phyloP scores from a whole-genome alignment of 2,797 vertebrate species.

The Enteromius anoplus region DNA sequence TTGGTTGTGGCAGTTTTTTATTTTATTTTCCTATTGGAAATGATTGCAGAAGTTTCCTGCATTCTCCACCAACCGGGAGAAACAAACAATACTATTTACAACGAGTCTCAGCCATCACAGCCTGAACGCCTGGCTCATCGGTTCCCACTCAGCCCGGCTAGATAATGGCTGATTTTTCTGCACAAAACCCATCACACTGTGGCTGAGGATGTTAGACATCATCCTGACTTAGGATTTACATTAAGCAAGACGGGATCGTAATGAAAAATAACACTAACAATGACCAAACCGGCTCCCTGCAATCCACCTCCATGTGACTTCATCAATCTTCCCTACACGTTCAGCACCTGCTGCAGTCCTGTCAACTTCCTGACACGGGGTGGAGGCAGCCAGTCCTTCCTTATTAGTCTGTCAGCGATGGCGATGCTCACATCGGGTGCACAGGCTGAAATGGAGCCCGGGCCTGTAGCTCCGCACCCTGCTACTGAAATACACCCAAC shows the following conservation, averaged over 20 bases:
- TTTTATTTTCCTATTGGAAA: slow-evolving; percentile 47
- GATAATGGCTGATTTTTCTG: slow-evolving; percentile 43
- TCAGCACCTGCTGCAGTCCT: slow-evolving; percentile 64
- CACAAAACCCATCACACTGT: slow-evolving; percentile 26
- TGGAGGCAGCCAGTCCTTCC: slow-evolving; percentile 62
- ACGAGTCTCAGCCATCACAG: slow-evolving; percentile 46
- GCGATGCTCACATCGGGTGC: slow-evolving; percentile 52
- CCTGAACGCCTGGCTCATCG: slow-evolving; percentile 15
- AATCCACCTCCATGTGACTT: slow-evolving; percentile 61
- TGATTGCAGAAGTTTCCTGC: slow-evolving; percentile 40
- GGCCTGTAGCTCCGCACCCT: slow-evolving; percentile 46
- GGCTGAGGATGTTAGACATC: slow-evolving; percentile 52
- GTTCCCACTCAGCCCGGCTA: slow-evolving; percentile 19
- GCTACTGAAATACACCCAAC: slow-evolving; percentile 55
- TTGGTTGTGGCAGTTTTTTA: slow-evolving; percentile 25
- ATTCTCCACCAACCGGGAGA: slow-evolving; percentile 28
- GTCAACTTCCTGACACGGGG: slow-evolving; percentile 63
- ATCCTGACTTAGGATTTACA: slow-evolving; percentile 51
- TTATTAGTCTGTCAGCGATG: slow-evolving; percentile 63
- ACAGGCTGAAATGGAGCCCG: slow-evolving; percentile 55
- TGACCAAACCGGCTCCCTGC: slow-evolving; percentile 52
- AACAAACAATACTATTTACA: slow-evolving; percentile 48
- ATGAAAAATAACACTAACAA: slow-evolving; percentile 61
- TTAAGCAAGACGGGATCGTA: slow-evolving; percentile 46
- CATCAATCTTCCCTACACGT: slow-evolving; percentile 66